Base-by-base conservation (phyloP, 1,140 invertebrate species). In the Dinoponera quadriceps region DNA sequence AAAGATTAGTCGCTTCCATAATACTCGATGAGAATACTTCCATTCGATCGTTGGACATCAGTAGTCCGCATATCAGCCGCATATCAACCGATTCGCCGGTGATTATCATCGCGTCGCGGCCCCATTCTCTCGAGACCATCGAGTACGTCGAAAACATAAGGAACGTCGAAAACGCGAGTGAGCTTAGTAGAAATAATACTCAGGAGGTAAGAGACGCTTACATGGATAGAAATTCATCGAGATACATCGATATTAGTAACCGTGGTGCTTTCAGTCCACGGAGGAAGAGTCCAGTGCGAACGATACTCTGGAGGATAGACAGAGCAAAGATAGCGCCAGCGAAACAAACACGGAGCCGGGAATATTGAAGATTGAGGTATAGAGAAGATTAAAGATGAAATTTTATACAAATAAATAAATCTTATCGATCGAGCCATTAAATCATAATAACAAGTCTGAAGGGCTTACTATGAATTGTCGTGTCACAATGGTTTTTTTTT, bases 361-460 rank as follows among this genome's bases (percentile, higher is more conserved):
- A 55, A 89, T 90, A 59, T 65, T 90, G 27, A 85, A 88, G 54
- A 91, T 89, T 2, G 88, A 88, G 29, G 88, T 89, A 86, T 1
- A 29, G 38, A 5, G 18, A 65, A 65, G n/a, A 33, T 69, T 29
- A 51, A 7, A 48, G 20, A 69, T 69, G 25, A 69, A 33, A 11
- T 25, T 16, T 33, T 25, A 22, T 29, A 29, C 33, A 18, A 33
- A n/a, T n/a, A n/a, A n/a, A n/a, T n/a, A 2, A 33, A 33, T 33
- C 5, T 33, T 33, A 33, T 33, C 29, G 29, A 33, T 33, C 29
- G 5, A 5, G 5, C 5, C n/a, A n/a, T 33, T 33, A 5, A 33
- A 5, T 5, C 29, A 2, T 3, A 5, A 33, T 5, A 33, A 33
- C 2, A 3, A 5, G 5, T 33, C 29, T 33, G 29, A 5, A 5